These are phyloP conservation scores for Noctua janthe DNA, from an alignment of 2,888 invertebrate species.

Conservation along the genomic window DNA sequence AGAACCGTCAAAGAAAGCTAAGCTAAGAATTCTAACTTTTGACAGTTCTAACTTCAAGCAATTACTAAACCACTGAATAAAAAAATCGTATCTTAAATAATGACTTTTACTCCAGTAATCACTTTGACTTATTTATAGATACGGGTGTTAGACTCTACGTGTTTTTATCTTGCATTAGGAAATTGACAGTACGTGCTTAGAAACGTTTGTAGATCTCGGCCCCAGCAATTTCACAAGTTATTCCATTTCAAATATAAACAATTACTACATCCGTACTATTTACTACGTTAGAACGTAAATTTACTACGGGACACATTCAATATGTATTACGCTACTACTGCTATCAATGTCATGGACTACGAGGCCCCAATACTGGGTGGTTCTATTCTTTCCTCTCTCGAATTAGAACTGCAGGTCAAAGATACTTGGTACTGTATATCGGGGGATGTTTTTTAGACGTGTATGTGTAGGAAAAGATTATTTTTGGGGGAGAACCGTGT, in stretches of 20 bases:
- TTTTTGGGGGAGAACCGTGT: neutral
- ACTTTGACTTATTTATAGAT: too few relatives aligned
- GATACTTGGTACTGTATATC: conserved; percentile 5
- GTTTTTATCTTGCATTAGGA: neutral
- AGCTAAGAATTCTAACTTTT: too few relatives aligned
- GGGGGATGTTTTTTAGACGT: conserved; percentile 10
- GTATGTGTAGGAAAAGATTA: neutral
- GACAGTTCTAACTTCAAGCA: too few relatives aligned
- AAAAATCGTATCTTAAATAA: too few relatives aligned
- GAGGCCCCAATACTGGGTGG: neutral
- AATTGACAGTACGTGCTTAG: neutral
- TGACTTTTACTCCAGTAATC: too few relatives aligned
- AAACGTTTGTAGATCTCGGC: neutral
- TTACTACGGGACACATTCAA: conserved; percentile 1
- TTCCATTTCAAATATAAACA: too few relatives aligned
- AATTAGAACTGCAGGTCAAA: conserved; percentile 38
- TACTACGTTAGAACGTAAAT: conserved; percentile 12
- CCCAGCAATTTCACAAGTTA: neutral
- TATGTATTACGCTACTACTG: neutral
- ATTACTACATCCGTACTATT: neutral
- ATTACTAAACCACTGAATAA: too few relatives aligned
- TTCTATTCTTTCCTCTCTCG: conserved; percentile 31
- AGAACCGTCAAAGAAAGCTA: too few relatives aligned
- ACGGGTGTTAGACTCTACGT: too few relatives aligned
- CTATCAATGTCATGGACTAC: conserved; percentile 17